Evolutionary conservation across 2,113 vertebrate species (phyloP), one percentile per base, ranked within the genome.

Genomic region (Peromyscus maniculatus): DNA sequence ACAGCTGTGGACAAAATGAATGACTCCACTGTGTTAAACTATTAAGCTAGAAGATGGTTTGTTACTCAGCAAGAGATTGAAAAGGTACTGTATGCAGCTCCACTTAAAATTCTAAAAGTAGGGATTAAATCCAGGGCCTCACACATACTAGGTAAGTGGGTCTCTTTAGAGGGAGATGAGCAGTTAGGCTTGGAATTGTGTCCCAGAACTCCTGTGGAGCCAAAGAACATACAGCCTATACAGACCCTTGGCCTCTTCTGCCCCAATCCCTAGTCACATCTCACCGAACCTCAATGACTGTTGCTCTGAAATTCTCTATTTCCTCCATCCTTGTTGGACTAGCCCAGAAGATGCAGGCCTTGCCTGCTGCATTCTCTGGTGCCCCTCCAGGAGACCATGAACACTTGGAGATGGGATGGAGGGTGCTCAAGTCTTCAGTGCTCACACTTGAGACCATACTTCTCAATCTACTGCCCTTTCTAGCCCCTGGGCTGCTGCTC

Each of bases 131-230:
- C 67, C 36, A 88, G 67, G 36, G 67, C 36, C 22, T 39, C 22
- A 55, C 52, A 72, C 36, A 57, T 28, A 71, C 1, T 71, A 88
- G 49, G 66, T 15, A 72, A n/a, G 24, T 5, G 22, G 66, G 67
- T 57, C n/a, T 88, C 83, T 83, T 91, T 57, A n/a, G 49, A 80
- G 22, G 66, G 43, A 96, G 79, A 96, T 39, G 36, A 77, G 71
- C 90, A 83, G 87, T 64, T 67, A 74, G 28, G 43, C 15, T 87
- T 46, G 39, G 43, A 39, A 39, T 39, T 49, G 16, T 49, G 28
- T 72, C 21, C 39, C 11, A 92, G 95, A 95, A 97, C 16, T 62
- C 57, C 72, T 69, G 36, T 21, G 52, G 52, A 43, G 62, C 67
- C 57, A 71, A 0, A 39, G 77, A 69, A 39, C 66, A 94, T 19